Base-by-base conservation (phyloP, 2,113 vertebrate genomes). In the Gasterosteus nipponicus region DNA sequence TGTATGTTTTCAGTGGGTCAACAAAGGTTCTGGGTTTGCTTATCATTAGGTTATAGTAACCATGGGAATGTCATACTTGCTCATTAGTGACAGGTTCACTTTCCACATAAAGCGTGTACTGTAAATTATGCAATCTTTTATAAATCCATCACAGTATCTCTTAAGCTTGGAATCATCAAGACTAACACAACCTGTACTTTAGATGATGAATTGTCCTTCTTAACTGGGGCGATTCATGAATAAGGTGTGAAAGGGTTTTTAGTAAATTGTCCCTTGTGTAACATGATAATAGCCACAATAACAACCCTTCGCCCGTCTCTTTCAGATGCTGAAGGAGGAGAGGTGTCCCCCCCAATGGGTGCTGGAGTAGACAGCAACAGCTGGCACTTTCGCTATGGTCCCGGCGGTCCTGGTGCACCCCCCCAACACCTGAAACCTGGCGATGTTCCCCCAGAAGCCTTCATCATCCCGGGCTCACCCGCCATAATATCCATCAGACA, bases 401-500 rank as follows among this genome's bases (percentile, higher is more conserved):
- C 97, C 0, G 96, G 95, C 0, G 95, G 95, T 6, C 93, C 94
- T 0, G 92, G 92, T 18, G 93, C 87, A 11, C 93, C 96, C 87
- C 95, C 96, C 82, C 98, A 97, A 85, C 96, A 97, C 93, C 93
- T 96, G 89, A 98, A 97, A 92, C 96, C 97, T 38, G 96, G 97
- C 83, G 97, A 99, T 92, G 96, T 98, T 88, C 97, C 97, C 90
- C 97, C 98, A 85, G 98, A 99, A 93, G 98, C 98, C 93, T 99
- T 99, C 94, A 98, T 99, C 94, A 98, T 99, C 91, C 97, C 98
- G 5, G 98, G 98, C 90, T 98, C 98, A 87, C 97, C 97, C 29
- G 98, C 98, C 92, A 99, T 99, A 92, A 99, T 99, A 95, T 99
- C 98, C 91, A 98, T 99, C 91, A 96, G 98, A 91, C 98, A 98